Evolutionary conservation across 1,140 invertebrate genomes (phyloP).

Genomic region (Aphelenchoides besseyi): DNA sequence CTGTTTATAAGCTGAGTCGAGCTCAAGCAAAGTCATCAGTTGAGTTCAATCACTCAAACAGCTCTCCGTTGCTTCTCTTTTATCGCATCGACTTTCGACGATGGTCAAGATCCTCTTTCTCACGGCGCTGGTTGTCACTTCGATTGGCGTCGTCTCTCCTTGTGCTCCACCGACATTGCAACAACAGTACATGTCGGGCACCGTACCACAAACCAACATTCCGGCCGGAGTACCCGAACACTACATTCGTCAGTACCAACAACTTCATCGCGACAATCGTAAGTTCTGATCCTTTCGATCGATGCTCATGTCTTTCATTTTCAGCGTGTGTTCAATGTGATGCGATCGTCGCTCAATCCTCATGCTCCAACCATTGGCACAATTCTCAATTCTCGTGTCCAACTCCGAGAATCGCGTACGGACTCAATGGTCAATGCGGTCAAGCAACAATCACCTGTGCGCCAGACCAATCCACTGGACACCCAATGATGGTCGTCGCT

Average conservation of each 20-base stretch:
- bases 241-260: conserved; percentile 1
- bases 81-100: background rate
- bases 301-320: background rate
- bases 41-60: background rate
- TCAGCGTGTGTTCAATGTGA: background rate
- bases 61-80: background rate
- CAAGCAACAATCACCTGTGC: background rate
- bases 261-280: conserved; percentile 1
- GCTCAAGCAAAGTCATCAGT: background rate
- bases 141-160: background rate
- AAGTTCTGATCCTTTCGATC: background rate
- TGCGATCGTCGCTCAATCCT: background rate
- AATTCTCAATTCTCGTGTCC: background rate
- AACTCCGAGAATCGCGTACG: background rate
- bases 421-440: background rate
- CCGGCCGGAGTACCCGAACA: background rate
- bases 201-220: background rate
- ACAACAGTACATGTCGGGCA: background rate
- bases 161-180: background rate
- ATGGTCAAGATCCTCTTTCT: background rate
- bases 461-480: background rate
- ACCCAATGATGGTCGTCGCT: background rate
- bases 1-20: background rate
- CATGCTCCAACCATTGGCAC: background rate
- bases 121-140: background rate